Percentiles rank a stretch among this genome's conserved stretches.
Evolutionary conservation across 2,113 vertebrate genomes (phyloP).

Genomic region (Ptyas mucosa): DNA sequence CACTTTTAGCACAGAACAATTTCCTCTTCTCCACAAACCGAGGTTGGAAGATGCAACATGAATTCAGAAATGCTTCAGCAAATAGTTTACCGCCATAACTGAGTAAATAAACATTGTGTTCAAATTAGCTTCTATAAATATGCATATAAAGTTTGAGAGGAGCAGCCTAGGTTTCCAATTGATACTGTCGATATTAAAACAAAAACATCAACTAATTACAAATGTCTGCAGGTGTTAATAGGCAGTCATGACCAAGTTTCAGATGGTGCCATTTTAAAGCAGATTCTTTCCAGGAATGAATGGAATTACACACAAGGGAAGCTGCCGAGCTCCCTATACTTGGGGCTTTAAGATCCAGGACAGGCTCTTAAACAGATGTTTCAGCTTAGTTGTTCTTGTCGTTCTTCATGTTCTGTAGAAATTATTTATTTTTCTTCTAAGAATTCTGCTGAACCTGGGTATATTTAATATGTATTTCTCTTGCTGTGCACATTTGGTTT

Average conservation of each 20-base stretch:
- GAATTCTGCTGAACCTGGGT: neutral
- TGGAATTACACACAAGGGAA: neutral
- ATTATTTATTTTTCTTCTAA: neutral
- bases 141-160: neutral
- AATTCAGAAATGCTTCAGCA: neutral
- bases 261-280: neutral
- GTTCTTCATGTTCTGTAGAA: neutral
- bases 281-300: neutral
- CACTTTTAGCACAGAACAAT: neutral
- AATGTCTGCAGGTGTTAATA: neutral
- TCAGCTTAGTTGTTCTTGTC: neutral
- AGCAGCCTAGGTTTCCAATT: neutral
- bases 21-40: neutral
- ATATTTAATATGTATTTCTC: neutral
- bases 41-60: neutral
- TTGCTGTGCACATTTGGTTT: neutral
- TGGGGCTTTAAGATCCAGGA: neutral
- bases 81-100: neutral
- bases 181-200: neutral
- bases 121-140: neutral
- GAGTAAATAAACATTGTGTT: neutral
- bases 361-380: neutral
- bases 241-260: neutral
- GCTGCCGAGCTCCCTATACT: neutral
- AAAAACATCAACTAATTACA: neutral